Percentiles rank a stretch among this genome's conserved stretches.
phyloP scores from a whole-genome alignment of 2,113 vertebrate species.

The Chionodraco myersi region DNA sequence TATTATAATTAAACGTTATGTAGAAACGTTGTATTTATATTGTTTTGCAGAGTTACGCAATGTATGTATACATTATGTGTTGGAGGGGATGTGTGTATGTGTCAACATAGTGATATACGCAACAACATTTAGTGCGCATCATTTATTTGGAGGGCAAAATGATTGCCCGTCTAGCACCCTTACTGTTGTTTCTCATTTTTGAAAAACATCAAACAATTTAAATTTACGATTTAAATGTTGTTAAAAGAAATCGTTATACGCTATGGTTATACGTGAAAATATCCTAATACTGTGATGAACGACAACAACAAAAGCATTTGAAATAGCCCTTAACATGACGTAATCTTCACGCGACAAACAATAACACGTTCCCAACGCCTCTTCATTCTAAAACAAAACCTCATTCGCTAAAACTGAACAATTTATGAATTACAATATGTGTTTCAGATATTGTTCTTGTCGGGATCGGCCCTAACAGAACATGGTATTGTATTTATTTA shows the following conservation, averaged over 20 bases:
- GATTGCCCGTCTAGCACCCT: too few species aligned
- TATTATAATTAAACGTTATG: background rate
- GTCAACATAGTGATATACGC: background rate
- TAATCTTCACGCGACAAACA: conserved; percentile 59
- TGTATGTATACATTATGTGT: background rate
- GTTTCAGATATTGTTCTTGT: background rate
- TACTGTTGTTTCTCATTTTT: too few species aligned
- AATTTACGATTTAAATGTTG: too few species aligned
- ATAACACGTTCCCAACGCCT: background rate
- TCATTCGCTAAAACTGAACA: background rate
- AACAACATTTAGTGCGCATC: too few species aligned
- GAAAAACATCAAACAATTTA: too few species aligned
- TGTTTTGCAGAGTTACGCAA: background rate
- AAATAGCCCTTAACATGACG: background rate
- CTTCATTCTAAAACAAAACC: conserved; percentile 5
- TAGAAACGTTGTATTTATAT: too few species aligned
- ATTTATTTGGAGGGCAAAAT: too few species aligned
- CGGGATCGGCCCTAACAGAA: background rate
- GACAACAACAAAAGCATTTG: background rate
- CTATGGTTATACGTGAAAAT: background rate
- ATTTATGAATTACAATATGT: background rate
- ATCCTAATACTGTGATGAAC: rapidly evolving
- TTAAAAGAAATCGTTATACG: background rate
- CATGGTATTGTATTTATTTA: background rate
- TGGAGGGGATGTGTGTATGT: rapidly evolving